Percentiles rank a stretch among this genome's conserved stretches.
These are phyloP conservation scores for Gavialis gangeticus DNA, from an alignment of 2,113 vertebrate species.

Conservation along the genomic window DNA sequence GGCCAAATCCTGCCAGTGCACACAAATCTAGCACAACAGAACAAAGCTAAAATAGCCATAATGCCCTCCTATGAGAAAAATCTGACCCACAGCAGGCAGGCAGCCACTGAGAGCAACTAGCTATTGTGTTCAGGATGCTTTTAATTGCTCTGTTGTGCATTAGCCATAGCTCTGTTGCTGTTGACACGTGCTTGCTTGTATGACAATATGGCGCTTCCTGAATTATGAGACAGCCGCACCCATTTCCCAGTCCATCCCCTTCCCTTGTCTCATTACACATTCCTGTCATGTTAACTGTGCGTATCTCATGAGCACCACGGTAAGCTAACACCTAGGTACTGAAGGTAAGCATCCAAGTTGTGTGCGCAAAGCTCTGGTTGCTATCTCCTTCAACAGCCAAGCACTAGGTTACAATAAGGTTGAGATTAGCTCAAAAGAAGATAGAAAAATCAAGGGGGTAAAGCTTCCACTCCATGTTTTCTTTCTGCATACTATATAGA, in stretches of 20 bases:
- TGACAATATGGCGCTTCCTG: background rate
- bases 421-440: background rate
- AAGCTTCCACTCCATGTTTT: background rate
- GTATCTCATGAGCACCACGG: fast-evolving
- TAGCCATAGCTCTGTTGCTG: background rate
- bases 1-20: background rate
- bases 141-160: fast-evolving
- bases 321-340: background rate
- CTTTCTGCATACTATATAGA: background rate
- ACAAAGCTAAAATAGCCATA: slow-evolving; percentile 6
- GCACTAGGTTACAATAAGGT: background rate
- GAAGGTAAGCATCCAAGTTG: background rate
- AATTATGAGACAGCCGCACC: background rate
- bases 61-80: background rate
- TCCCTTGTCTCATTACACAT: background rate
- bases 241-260: background rate
- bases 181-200: background rate
- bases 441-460: background rate
- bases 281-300: background rate
- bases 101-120: fast-evolving
- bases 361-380: background rate
- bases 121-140: background rate
- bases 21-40: background rate
- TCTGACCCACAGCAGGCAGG: background rate
- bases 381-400: background rate